A percentile compares a stretch with the other conserved stretches of the same genome.
phyloP scores from a whole-genome alignment of 2,113 vertebrate species.

The Notothenia rossii region DNA sequence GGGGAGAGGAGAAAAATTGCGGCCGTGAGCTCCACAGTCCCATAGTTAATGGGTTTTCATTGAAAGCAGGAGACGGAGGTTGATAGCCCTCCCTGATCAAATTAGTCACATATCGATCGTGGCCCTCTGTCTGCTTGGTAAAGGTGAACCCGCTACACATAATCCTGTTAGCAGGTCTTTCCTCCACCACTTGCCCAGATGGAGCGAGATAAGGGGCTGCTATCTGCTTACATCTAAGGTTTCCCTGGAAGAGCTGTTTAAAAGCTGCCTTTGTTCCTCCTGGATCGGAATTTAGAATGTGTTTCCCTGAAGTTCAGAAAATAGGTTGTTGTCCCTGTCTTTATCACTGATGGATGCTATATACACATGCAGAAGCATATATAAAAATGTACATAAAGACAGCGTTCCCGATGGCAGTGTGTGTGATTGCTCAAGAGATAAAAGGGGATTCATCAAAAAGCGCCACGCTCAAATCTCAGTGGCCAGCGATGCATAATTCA shows the following conservation, averaged over 20 bases:
- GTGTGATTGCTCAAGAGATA: constrained; percentile 58
- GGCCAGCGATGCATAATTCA: constrained; percentile 73
- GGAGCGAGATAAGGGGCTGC: constrained; percentile 38
- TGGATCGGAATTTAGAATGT: constrained; percentile 10
- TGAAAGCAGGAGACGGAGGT: constrained; percentile 61
- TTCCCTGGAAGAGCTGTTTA: constrained; percentile 28
- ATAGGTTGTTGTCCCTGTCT: constrained; percentile 10
- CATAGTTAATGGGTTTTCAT: constrained; percentile 59
- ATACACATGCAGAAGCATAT: constrained; percentile 2
- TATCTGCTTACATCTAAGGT: constrained; percentile 53
- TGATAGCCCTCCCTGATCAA: constrained; percentile 68
- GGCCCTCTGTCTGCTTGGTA: constrained; percentile 54
- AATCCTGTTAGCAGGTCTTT: constrained; percentile 72
- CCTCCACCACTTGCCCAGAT: constrained; percentile 46
- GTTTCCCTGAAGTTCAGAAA: constrained; percentile 13
- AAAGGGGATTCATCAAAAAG: constrained; percentile 50
- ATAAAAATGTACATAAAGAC: constrained; percentile 39
- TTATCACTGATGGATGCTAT: constrained; percentile 26
- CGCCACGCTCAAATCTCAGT: constrained; percentile 24
- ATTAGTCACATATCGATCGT: constrained; percentile 81
- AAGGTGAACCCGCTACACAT: constrained; percentile 67
- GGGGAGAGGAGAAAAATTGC: constrained; percentile 26
- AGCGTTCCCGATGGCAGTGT: constrained; percentile 18
- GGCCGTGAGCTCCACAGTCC: constrained; percentile 23
- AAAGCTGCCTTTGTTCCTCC: constrained; percentile 15